Conservation (phyloP, 2,113 vertebrate species). For the Lutjanus erythropterus region DNA sequence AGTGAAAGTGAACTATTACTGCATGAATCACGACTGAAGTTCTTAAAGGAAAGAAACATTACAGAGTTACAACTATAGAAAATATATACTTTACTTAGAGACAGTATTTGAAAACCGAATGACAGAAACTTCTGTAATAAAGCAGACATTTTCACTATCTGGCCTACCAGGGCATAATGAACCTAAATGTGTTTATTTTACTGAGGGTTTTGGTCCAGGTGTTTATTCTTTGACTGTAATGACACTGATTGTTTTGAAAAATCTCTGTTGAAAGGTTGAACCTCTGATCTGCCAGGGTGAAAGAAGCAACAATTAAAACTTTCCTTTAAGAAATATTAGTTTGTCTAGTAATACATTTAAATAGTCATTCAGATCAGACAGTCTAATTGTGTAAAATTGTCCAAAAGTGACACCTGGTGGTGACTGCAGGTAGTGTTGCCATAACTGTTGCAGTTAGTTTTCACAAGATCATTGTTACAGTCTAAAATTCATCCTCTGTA, state of each 20-base stretch:
- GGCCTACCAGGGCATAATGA: background rate
- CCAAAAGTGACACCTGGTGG: constrained; percentile 66
- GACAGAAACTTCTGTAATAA: background rate
- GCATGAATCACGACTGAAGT: background rate
- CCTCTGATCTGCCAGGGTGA: background rate
- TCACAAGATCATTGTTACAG: background rate
- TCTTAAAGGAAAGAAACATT: background rate
- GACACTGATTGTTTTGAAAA: background rate
- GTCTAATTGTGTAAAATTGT: background rate
- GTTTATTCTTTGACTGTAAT: background rate
- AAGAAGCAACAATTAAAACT: background rate
- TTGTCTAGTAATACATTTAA: background rate
- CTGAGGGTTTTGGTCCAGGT: background rate
- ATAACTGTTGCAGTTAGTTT: background rate
- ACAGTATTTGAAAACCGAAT: background rate
- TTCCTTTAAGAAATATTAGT: background rate
- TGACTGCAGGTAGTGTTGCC: background rate
- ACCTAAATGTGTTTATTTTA: background rate
- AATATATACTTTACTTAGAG: background rate
- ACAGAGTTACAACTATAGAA: background rate
- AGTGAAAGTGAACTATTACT: background rate
- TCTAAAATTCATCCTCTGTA: background rate
- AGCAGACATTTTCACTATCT: background rate
- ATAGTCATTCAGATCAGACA: background rate
- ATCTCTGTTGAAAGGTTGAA: background rate